A percentile compares a stretch with the other conserved stretches of the same genome.
Evolutionary conservation across 2,888 invertebrate species (phyloP).

Genomic region (Bombylius major): DNA sequence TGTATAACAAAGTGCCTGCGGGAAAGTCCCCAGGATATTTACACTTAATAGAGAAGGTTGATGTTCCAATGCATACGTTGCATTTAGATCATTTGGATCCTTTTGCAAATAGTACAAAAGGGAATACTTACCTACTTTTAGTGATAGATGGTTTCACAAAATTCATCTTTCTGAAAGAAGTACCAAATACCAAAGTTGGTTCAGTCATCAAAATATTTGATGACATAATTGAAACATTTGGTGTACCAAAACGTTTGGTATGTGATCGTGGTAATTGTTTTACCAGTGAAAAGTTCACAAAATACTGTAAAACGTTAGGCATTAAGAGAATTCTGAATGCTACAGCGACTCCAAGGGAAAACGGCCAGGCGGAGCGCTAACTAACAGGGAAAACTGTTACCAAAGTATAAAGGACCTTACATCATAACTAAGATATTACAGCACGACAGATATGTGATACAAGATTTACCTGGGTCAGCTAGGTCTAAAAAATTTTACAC

Average conservation of each 20-base stretch:
- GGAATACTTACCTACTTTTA: conserved; percentile 17
- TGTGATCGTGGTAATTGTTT: background rate
- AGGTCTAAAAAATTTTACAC: no score
- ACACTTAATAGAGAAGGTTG: background rate
- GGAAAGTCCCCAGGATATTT: background rate
- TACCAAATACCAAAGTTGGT: background rate
- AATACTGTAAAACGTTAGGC: background rate
- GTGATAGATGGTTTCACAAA: conserved; percentile 17
- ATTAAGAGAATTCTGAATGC: conserved; percentile 1
- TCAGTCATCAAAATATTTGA: background rate
- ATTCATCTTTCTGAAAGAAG: background rate
- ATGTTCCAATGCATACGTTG: conserved; percentile 19
- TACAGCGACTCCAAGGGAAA: background rate
- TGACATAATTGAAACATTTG: background rate
- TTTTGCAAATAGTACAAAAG: conserved; percentile 17
- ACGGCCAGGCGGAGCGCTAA: background rate
- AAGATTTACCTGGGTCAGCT: no score
- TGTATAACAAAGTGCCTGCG: no score
- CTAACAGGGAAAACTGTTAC: background rate
- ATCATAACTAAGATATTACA: no score
- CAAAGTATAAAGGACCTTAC: no score
- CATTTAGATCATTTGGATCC: conserved; percentile 22
- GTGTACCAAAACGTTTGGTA: conserved; percentile 3
- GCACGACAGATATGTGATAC: no score
- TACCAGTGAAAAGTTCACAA: background rate